Percentiles rank a stretch among this genome's conserved stretches.
Evolutionary conservation across 2,113 vertebrate genomes (phyloP).

Genomic region (Grus americana): DNA sequence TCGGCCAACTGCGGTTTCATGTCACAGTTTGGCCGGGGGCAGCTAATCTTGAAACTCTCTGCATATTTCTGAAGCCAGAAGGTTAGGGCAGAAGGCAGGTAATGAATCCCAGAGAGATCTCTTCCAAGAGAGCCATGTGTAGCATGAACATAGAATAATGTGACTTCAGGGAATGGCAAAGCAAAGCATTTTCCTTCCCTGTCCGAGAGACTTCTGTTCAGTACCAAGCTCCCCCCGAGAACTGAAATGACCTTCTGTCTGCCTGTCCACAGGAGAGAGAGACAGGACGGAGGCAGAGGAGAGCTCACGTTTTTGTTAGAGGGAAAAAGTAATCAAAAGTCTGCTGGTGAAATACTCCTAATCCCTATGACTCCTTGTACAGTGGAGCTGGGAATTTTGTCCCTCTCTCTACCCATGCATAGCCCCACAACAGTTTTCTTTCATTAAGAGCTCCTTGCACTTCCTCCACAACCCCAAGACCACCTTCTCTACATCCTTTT

Average conservation of each 20-base stretch:
- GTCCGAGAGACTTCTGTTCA: neutral
- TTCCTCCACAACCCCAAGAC: neutral
- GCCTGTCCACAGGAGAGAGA: neutral
- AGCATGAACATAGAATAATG: neutral
- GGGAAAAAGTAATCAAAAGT: neutral
- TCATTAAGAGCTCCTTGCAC: neutral
- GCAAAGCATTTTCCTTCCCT: neutral
- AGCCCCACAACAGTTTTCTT: neutral
- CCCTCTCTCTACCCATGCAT: neutral
- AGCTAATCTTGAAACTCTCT: neutral
- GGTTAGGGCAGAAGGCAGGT: constrained; percentile 55
- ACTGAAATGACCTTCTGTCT: constrained; percentile 14
- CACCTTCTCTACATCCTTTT: neutral
- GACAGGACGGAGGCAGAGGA: neutral
- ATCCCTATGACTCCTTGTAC: neutral
- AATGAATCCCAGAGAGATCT: constrained; percentile 38
- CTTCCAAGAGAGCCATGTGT: neutral
- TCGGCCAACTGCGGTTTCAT: rapidly evolving
- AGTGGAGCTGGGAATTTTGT: neutral
- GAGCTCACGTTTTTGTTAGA: neutral
- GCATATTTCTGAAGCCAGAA: neutral
- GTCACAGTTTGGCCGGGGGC: neutral
- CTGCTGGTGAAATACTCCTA: neutral
- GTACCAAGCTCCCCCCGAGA: neutral
- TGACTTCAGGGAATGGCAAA: constrained; percentile 30